Percentiles rank a stretch among this genome's conserved stretches.
These are phyloP conservation scores for Alces alces DNA, from an alignment of 2,113 vertebrate species.

Conservation along the genomic window DNA sequence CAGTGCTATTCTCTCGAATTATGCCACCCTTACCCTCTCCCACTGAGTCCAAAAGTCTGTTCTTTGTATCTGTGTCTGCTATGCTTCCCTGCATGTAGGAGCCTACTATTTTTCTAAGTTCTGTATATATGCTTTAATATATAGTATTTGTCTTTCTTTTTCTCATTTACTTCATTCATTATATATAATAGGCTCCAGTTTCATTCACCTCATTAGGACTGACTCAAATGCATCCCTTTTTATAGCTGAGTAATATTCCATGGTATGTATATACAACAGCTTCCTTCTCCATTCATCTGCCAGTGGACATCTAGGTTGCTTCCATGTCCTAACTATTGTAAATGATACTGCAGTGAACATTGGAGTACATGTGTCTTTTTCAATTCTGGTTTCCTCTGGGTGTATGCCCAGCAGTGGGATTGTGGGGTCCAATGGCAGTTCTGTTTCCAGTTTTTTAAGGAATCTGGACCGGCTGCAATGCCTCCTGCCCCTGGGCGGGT, in stretches of 20 bases:
- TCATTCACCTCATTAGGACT: background rate
- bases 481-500: background rate
- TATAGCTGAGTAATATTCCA: background rate
- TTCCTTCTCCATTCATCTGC: background rate
- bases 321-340: background rate
- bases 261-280: background rate
- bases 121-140: background rate
- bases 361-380: background rate
- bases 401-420: background rate
- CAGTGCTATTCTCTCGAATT: background rate
- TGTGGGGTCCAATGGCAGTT: background rate
- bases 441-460: background rate
- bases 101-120: background rate
- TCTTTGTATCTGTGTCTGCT: background rate
- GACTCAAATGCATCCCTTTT: background rate
- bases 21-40: background rate
- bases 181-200: background rate
- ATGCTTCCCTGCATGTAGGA: background rate
- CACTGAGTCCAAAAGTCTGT: background rate
- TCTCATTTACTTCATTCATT: background rate
- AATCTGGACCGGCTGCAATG: background rate
- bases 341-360: background rate
- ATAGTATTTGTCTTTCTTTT: background rate
- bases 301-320: background rate
- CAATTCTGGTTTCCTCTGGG: background rate